Conservation (phyloP, 2,888 invertebrate genomes). For the Linnaemya tessellans region DNA sequence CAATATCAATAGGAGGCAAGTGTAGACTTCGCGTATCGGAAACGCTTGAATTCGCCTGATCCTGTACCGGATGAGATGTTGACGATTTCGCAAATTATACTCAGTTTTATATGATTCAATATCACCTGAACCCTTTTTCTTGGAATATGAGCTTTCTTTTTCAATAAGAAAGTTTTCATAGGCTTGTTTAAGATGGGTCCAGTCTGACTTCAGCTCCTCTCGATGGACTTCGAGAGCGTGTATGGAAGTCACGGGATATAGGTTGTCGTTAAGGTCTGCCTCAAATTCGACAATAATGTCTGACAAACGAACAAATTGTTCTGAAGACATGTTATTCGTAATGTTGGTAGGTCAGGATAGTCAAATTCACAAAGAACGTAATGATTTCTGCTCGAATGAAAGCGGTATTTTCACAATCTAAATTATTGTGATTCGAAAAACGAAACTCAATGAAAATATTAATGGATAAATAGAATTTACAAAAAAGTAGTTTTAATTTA, state of each 20-base stretch:
- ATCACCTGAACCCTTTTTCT: not conserved
- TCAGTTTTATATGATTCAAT: not conserved
- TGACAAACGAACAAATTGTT: slow-evolving; percentile 1
- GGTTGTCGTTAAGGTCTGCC: not conserved
- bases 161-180: slow-evolving; percentile 21
- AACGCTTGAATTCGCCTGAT: not conserved
- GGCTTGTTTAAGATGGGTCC: not conserved
- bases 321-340: not conserved
- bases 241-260: not conserved
- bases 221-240: not conserved
- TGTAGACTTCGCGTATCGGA: not conserved
- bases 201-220: not conserved
- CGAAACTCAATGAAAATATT: not conserved
- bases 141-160: not conserved
- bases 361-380: too few species aligned
- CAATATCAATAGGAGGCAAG: too few species aligned
- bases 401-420: not conserved
- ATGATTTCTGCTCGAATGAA: not conserved
- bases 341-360: not conserved
- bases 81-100: not conserved
- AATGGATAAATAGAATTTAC: too few species aligned
- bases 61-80: not conserved
- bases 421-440: not conserved
- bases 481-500: too few species aligned
- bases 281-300: slow-evolving; percentile 8